phyloP scores from a whole-genome alignment of 2,888 invertebrate genomes.

The Parnassius apollo region DNA sequence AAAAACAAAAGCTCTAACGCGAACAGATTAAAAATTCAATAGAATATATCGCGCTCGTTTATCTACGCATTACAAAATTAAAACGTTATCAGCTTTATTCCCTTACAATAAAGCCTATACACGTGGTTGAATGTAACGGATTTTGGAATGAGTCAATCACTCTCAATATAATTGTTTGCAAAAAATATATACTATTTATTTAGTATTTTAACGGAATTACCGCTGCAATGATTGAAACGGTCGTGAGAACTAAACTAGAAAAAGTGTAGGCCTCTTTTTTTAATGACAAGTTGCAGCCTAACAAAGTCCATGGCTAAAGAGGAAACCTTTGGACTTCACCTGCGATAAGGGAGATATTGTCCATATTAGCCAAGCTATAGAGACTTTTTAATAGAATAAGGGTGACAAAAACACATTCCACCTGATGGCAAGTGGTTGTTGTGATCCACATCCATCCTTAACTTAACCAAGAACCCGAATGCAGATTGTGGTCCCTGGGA shows the following conservation, averaged over 20 bases:
- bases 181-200: background rate
- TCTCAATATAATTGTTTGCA: background rate
- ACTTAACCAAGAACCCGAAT: no score
- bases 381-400: no score
- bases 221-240: background rate
- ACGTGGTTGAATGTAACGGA: background rate
- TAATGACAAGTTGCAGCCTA: no score
- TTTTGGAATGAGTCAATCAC: background rate
- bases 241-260: background rate
- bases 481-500: no score
- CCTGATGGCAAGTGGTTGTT: no score
- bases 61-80: background rate
- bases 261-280: no score
- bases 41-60: background rate
- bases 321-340: no score
- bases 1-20: background rate
- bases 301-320: no score
- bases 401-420: no score
- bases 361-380: no score
- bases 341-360: no score
- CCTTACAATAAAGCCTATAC: background rate
- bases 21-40: background rate
- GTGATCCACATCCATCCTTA: no score
- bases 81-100: background rate
- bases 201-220: background rate